Base-by-base conservation (phyloP, 2,113 vertebrate genomes). In the Osmerus mordax region DNA sequence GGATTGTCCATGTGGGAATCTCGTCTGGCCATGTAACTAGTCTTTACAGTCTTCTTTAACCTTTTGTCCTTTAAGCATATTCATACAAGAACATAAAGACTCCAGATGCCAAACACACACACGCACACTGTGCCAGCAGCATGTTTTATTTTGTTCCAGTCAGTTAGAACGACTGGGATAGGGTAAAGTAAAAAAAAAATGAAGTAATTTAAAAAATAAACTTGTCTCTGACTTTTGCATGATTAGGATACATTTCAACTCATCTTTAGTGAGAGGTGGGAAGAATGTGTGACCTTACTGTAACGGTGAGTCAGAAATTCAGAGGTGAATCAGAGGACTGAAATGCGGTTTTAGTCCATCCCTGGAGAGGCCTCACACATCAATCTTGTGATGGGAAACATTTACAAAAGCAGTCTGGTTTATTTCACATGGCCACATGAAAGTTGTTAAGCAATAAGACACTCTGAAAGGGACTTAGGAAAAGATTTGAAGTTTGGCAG, bases 181-280 rank as follows among this genome's bases (percentile, higher is more conserved):
- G 62, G 66, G 59, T 7, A 81, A 83, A 23, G 66, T 62, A 9
- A 81, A 83, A 74, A 74, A 80, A 81, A 85, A 85, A 81, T 68
- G 81, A 84, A 82, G 81, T 80, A 53, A 67, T 82, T 83, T 81
- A 52, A 80, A 78, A 82, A 78, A 69, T 72, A 36, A 69, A 47
- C 29, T 86, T 73, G 75, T 75, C 70, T 62, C 63, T 65, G 67
- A 67, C 75, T 80, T 78, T 73, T 67, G 15, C 1, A 3, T 76
- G 76, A 76, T 83, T 69, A 76, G 67, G 71, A 58, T 75, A 66
- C 53, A 56, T 72, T 67, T 32, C 47, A 64, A 25, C 76, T 71
- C 6, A 36, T 36, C 32, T 76, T 79, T 62, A 67, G 66, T 53
- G 52, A 70, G 71, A 71, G 14, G 51, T 2, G 59, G 19, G 19